Evolutionary conservation across 2,888 invertebrate genomes (phyloP), one percentile per base, ranked within the genome.

Genomic region (Agrochola macilenta): DNA sequence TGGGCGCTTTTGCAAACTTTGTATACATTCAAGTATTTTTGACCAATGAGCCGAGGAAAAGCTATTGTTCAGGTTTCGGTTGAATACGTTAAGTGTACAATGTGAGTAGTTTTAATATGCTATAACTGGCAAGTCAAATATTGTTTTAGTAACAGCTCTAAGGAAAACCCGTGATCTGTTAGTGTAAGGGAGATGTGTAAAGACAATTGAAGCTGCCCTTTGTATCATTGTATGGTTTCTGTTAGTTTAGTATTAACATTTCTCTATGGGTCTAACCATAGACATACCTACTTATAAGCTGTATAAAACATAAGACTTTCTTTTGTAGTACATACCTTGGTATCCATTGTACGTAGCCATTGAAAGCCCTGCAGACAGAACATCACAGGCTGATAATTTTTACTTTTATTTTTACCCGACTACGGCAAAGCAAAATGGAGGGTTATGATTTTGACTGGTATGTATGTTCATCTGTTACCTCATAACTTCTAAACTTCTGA

Each of bases 101-200:
- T 80, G n/a, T 57, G 4, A 11, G 39, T 58, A 58, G 70, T 63
- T 72, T 64, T 76, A 66, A 63, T 71, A 57, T 71, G 61, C 73
- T 70, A 68, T 43, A 49, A 60, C 20, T 26, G 43, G 46, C 23
- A 66, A 74, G 17, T 12, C 14, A 73, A 77, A 52, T 74, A 81
- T 81, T 81, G 65, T 69, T 77, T 73, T 65, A 66, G 66, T 60
- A 58, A 14, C 26, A n/a, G 68, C 35, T 69, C 54, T 30, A 20
- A 26, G 57, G 76, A 30, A 61, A 76, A 79, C 63, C 43, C 52
- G 7, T 54, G 58, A 52, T 49, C n/a, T 77, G 17, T 78, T 77
- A 23, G 46, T 63, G 35, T 70, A 49, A 46, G 26, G 9, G 54
- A 5, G 17, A 64, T 49, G 46, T 54, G 26, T 35, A 35, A 17